A percentile compares a stretch with the other conserved stretches of the same genome.
phyloP scores from a whole-genome alignment of 2,888 invertebrate genomes.

The Eurois occulta region DNA sequence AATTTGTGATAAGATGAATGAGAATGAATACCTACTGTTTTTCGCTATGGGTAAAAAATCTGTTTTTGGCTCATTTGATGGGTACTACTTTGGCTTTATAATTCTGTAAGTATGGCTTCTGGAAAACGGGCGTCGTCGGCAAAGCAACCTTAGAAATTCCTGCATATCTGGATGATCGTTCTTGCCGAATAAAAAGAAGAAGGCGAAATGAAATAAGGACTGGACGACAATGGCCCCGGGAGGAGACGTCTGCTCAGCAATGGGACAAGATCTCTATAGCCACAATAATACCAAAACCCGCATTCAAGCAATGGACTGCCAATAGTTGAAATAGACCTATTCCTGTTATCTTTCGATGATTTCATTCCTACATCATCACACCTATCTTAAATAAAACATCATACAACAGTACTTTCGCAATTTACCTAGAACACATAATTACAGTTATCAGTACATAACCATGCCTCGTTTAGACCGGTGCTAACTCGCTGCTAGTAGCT shows the following conservation, averaged over 20 bases:
- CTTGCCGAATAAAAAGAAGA: background rate
- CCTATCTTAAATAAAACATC: background rate
- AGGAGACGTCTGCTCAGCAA: background rate
- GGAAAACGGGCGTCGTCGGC: background rate
- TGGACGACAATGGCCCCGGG: background rate
- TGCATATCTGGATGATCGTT: background rate
- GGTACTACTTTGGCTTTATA: background rate
- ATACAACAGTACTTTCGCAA: conserved; percentile 24
- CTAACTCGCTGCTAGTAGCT: conserved; percentile 41
- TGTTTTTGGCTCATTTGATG: background rate
- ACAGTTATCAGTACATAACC: conserved; percentile 40
- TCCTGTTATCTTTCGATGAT: conserved; percentile 2
- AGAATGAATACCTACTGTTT: background rate
- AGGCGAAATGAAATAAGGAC: background rate
- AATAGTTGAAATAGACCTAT: background rate
- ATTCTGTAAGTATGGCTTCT: background rate
- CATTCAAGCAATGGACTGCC: background rate
- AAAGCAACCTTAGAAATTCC: background rate
- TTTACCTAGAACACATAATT: conserved; percentile 40
- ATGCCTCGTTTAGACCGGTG: conserved; percentile 49
- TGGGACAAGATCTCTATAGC: background rate
- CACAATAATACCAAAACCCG: background rate
- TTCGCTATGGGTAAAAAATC: background rate
- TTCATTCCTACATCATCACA: conserved; percentile 14
- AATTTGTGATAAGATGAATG: conserved; percentile 5